These are phyloP conservation scores for Theodoxus fluviatilis DNA, from an alignment of 2,888 invertebrate species.

Conservation along the genomic window DNA sequence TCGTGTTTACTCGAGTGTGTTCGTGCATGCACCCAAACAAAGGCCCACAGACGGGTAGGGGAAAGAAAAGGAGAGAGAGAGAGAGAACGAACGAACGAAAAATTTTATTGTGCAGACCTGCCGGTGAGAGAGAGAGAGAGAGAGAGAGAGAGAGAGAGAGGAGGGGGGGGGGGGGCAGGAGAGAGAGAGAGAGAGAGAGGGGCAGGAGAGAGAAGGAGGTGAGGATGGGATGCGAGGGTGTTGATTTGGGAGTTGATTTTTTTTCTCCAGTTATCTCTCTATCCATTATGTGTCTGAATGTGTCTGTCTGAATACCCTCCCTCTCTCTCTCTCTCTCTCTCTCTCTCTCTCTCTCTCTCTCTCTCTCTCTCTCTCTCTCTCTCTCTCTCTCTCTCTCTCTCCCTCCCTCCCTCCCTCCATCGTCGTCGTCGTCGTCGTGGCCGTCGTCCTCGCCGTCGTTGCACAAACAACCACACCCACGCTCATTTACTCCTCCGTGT, in stretches of 20 bases:
- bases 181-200: slow-evolving; percentile 12
- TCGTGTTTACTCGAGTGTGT: too few species aligned
- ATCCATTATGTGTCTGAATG: not conserved
- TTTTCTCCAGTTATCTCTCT: not conserved
- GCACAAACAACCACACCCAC: slow-evolving; percentile 4
- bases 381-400: not conserved
- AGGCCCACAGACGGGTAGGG: too few species aligned
- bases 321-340: slow-evolving; percentile 4
- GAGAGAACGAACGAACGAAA: too few species aligned
- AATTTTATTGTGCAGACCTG: too few species aligned
- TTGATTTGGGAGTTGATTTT: too few species aligned
- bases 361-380: not conserved
- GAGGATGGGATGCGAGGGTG: too few species aligned
- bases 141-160: not conserved
- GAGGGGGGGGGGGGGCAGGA: not conserved
- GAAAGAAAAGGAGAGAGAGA: too few species aligned
- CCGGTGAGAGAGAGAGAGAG: not conserved
- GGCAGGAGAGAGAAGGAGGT: too few species aligned
- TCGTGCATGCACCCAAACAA: too few species aligned
- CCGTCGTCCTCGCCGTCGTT: slow-evolving; percentile 6
- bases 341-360: not conserved
- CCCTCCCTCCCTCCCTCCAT: not conserved
- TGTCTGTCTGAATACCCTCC: too few species aligned
- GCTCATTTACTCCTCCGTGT: too few species aligned
- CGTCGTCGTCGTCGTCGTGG: not conserved